A percentile compares a stretch with the other conserved stretches of the same genome.
Conservation (phyloP, 1,140 invertebrate genomes). For the Gryllus bimaculatus region DNA sequence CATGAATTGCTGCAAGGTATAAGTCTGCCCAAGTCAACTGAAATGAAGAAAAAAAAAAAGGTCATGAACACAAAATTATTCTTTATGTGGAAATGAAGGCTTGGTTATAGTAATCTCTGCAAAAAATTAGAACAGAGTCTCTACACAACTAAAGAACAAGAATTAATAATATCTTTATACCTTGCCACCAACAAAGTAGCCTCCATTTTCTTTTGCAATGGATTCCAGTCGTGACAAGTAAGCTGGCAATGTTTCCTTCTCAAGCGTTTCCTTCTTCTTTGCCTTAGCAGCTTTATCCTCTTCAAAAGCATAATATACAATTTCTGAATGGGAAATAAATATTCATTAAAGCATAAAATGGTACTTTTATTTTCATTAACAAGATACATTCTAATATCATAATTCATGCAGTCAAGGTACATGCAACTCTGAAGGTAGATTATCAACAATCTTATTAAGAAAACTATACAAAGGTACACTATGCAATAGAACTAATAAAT, state of each 20-base stretch:
- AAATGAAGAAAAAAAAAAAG: conserved; percentile 8
- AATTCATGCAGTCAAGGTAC: no score
- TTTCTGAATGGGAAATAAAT: conserved; percentile 6
- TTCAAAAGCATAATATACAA: conserved; percentile 28
- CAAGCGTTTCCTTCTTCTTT: conserved; percentile 26
- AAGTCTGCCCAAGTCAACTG: conserved; percentile 31
- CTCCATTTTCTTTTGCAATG: conserved; percentile 43
- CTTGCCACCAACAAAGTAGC: conserved; percentile 44
- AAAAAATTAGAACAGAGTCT: no score
- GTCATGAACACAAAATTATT: neutral
- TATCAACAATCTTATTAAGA: no score
- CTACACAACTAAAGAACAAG: no score
- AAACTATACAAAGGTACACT: no score
- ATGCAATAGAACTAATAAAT: no score
- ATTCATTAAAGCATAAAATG: neutral
- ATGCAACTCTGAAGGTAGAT: no score
- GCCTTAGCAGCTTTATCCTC: conserved; percentile 31
- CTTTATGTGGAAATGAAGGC: neutral
- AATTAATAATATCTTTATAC: conserved; percentile 27
- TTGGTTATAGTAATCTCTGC: no score
- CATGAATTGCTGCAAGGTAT: conserved; percentile 24
- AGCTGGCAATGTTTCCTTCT: conserved; percentile 32
- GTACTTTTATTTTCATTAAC: no score
- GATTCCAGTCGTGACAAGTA: conserved; percentile 37
- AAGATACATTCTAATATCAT: no score